Evolutionary conservation across 2,797 vertebrate species (phyloP).

Genomic region (Hipposideros larvatus): DNA sequence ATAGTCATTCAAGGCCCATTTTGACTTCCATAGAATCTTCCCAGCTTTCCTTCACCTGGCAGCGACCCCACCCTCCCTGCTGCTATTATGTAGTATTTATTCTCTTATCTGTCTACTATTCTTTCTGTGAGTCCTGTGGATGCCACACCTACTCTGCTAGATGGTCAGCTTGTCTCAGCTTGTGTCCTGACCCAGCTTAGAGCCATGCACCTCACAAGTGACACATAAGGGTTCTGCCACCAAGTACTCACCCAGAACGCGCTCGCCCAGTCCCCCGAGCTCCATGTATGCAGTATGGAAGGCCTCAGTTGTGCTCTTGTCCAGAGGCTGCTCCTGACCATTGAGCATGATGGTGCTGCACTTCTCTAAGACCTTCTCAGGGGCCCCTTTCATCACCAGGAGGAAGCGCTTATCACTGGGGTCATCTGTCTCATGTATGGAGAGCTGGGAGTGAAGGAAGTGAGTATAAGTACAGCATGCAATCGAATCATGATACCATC

Average conservation of each 20-base stretch:
- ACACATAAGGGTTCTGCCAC: not conserved
- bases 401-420: conserved; percentile 87
- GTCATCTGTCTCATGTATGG: conserved; percentile 88
- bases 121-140: not conserved
- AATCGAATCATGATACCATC: not conserved
- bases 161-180: not conserved
- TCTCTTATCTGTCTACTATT: not conserved
- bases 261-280: conserved; percentile 90
- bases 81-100: not conserved
- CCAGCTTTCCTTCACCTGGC: not conserved
- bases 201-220: not conserved
- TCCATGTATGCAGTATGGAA: conserved; percentile 91
- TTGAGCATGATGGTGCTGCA: conserved; percentile 91
- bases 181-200: not conserved
- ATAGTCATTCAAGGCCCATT: not conserved
- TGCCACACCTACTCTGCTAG: not conserved
- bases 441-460: conserved; percentile 84
- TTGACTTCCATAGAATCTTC: not conserved
- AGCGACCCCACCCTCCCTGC: not conserved
- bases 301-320: conserved; percentile 83
- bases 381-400: conserved; percentile 92
- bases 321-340: conserved; percentile 88
- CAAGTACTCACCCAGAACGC: conserved; percentile 88
- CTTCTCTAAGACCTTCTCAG: conserved; percentile 89
- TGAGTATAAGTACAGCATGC: not conserved